Evolutionary conservation across 2,888 invertebrate genomes (phyloP), one percentile per base, ranked within the genome.

Genomic region (Drosophila percnosoma): DNA sequence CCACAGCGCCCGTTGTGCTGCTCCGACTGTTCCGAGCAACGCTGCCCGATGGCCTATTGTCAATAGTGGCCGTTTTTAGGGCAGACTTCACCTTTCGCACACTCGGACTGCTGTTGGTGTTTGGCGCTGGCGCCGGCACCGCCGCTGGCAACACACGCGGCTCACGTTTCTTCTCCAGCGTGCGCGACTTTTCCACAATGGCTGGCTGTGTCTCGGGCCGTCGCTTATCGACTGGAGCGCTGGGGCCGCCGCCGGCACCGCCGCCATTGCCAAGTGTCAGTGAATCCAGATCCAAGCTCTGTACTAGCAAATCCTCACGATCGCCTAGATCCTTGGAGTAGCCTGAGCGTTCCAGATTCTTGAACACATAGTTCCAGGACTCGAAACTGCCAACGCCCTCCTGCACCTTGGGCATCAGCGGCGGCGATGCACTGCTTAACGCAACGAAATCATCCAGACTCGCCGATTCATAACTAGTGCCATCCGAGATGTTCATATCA

Each of bases 321-420:
- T 95, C 95, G 0, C 95, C 95, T 10, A 95, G 91, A 82, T 96
- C 96, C 78, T 94, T 95, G 11, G 93, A 93, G 80, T 96, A 96
- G 0, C 96, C 96, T 83, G 96, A 95, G 80, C 95, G 96, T 68
- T 97, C 96, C 40, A 97, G 93, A 90, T 96, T 96, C 80, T 95
- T 94, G 90, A 96, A 97, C 0, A 97, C 97, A 89, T 96, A 97
- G 89, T 96, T 96, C 97, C 97, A 97, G 60, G 95, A 95, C 78
- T 96, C 96, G 66, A 95, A 95, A 0, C 95, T 95, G 0, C 95
- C 95, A 90, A 95, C 95, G 0, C 95, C 95, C 74, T 96, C 96
- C 78, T 95, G 95, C 69, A 94, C 94, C 29, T 95, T 95, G 80
- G 91, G 90, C 33, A 90, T 89, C 54, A 91, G 76, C 1, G 91